Evolutionary conservation across 2,888 invertebrate species (phyloP).

Genomic region (Quadriops clusia): DNA sequence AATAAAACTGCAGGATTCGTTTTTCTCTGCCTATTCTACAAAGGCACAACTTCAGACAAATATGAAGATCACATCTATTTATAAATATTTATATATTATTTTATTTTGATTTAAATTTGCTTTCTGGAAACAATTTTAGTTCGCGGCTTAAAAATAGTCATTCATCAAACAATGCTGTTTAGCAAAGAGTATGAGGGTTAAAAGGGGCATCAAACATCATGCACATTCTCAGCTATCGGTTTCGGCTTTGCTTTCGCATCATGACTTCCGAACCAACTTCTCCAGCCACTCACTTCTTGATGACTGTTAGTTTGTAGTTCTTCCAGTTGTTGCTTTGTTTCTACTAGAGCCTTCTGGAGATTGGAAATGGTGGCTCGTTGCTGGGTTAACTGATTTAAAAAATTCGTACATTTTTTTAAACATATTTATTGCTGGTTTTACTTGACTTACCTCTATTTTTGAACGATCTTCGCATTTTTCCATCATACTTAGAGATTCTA

Average conservation of each 20-base stretch:
- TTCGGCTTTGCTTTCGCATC: slow-evolving; percentile 17
- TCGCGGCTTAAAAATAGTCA: too few species aligned
- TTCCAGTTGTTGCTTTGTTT: slow-evolving; percentile 30
- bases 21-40: too few species aligned
- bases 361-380: slow-evolving; percentile 30
- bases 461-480: slow-evolving; percentile 28
- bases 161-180: too few species aligned
- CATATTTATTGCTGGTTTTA: slow-evolving; percentile 2
- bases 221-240: slow-evolving; percentile 27
- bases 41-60: too few species aligned
- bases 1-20: too few species aligned
- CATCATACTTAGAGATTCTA: slow-evolving; percentile 29
- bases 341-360: slow-evolving; percentile 31
- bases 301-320: slow-evolving; percentile 25
- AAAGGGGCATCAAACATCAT: slow-evolving; percentile 33
- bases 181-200: too few species aligned
- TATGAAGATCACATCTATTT: too few species aligned
- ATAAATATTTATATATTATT: too few species aligned
- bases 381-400: slow-evolving; percentile 32
- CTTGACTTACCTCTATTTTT: slow-evolving; percentile 29
- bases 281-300: slow-evolving; percentile 32
- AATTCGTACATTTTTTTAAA: too few species aligned
- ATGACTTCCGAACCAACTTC: slow-evolving; percentile 29
- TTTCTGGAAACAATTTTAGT: too few species aligned
- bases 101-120: too few species aligned